Evolutionary conservation across 1,140 invertebrate genomes (phyloP).

Genomic region (Atta texana): DNA sequence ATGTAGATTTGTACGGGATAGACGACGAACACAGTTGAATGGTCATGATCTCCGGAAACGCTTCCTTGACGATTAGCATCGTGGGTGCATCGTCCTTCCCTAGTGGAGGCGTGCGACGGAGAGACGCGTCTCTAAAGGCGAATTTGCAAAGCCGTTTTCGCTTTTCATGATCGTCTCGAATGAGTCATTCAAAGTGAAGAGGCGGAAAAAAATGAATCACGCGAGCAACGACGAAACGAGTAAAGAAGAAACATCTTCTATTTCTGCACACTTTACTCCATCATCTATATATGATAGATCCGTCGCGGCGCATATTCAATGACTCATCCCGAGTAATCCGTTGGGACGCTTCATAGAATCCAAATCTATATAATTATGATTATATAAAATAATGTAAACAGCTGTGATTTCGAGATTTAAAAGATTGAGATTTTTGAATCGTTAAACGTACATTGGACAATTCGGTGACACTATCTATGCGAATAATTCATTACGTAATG

Average conservation of each 20-base stretch:
- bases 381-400: not conserved
- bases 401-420: not conserved
- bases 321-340: constrained; percentile 5
- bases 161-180: constrained; percentile 34
- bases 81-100: constrained; percentile 51
- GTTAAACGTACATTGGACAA: not conserved
- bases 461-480: not conserved
- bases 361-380: not conserved
- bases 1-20: constrained; percentile 40
- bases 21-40: constrained; percentile 5
- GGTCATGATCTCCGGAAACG: constrained; percentile 10
- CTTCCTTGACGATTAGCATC: constrained; percentile 46
- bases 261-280: constrained; percentile 27
- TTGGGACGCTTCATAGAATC: not conserved
- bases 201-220: constrained; percentile 31
- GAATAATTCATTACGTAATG: not conserved
- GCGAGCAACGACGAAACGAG: not conserved
- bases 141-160: not conserved
- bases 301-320: not conserved
- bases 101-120: constrained; percentile 10
- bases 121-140: not conserved
- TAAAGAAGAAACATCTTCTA: constrained; percentile 36
- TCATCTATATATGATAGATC: not conserved
- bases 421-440: not conserved
- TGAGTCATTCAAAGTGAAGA: constrained; percentile 34